Evolutionary conservation across 2,888 invertebrate species (phyloP), one percentile per base, ranked within the genome.

Genomic region (Ichneumoninae sp.): DNA sequence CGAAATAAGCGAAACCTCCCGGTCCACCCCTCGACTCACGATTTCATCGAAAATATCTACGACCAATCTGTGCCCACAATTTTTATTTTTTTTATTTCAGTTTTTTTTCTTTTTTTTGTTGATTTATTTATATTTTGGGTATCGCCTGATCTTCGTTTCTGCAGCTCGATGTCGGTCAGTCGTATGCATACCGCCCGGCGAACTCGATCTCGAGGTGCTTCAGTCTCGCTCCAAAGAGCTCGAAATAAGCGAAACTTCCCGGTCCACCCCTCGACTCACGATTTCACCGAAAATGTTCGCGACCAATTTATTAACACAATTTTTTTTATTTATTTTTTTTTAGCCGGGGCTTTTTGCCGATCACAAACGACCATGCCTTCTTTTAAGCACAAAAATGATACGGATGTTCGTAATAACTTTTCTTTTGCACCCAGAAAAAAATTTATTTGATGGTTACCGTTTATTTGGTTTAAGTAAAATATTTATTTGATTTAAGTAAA

Each of bases 271-370:
- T 1, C 60, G n/a, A 60, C 2, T 60, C 30, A 33, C 30, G 30
- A 30, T 4, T 60, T 33, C 60, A 6, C 13, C 22, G 60, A 13
- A 60, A 60, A 60, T 60, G 10, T 30, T 4, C 26, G 4, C 22
- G 26, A 44, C 10, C 22, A 54, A 54, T 22, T 10, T 19, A 19
- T 6, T 1, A 7, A 6, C 19, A 19, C 52, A 6, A 52, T n/a
- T 52, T 10, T n/a, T 6, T 16, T 52, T 10, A 5, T 6, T 16
- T n/a, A n/a, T n/a, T 52, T 6, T 1, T 30, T 22, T 22, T 22
- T 0, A 1, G 1, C 22, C 0, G 1, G 0, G 22, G 1, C 22
- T 22, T 22, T 1, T 22, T 22, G 22, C 22, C 1, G 22, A 22
- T 22, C 22, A 22, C 0, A 22, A 22, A 22, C 22, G 22, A 22